Base-by-base conservation (phyloP, 2,797 vertebrate genomes). In the Huso huso region DNA sequence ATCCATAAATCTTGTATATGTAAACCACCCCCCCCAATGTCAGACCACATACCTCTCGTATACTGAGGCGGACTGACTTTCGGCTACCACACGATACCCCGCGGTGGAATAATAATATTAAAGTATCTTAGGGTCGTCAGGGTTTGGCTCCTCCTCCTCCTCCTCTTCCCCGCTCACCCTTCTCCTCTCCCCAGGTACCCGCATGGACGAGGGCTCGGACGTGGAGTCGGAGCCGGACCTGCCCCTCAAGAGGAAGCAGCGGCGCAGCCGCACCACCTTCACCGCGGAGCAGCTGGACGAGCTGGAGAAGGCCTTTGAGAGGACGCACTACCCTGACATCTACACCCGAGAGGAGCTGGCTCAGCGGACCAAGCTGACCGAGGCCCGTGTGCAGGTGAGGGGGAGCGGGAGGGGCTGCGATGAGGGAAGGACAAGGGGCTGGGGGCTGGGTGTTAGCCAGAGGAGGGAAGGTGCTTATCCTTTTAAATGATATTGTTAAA, bases 281-380 rank as follows among this genome's bases (percentile, higher is more conserved):
- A 99, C 97, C 0, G 97, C 97, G 0, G 97, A 99, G 83, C 97
- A 99, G 86, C 88, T 99, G 81, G 96, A 99, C 78, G 97, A 99
- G 83, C 90, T 99, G 78, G 97, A 99, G 87, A 98, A 98, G 71
- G 97, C 96, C 55, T 98, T 98, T 0, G 97, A 99, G 86, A 88
- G 97, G 79, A 99, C 97, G 0, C 97, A 99, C 83, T 99, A 98
- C 87, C 96, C 96, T 0, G 96, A 99, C 80, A 99, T 99, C 85
- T 99, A 98, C 86, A 98, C 97, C 69, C 82, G 96, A 2, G 96
- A 99, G 82, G 96, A 98, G 84, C 89, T 99, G 69, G 96, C 96
- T 0, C 96, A 99, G 90, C 90, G 96, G 81, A 98, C 96, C 74
- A 99, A 98, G 79, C 94, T 98, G 61, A 99, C 95, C 0, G 95